Conservation (phyloP, 2,113 vertebrate genomes). For the Nyctereutes procyonoides region DNA sequence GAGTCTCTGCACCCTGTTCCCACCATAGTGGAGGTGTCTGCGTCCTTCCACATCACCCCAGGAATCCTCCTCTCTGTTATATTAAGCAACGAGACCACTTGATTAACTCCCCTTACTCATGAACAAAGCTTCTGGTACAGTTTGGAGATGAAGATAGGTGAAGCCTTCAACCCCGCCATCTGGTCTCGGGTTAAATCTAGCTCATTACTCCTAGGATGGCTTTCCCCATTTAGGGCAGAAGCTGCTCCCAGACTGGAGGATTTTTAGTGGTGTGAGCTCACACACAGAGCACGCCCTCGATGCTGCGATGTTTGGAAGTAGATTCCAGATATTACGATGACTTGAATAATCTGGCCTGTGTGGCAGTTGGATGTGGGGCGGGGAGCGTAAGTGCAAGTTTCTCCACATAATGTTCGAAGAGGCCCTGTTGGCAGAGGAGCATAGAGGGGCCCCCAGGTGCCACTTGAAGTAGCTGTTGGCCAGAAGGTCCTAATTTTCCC, state of each 20-base stretch:
- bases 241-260: background rate
- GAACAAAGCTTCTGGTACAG: slow-evolving; percentile 35
- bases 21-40: background rate
- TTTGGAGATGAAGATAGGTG: slow-evolving; percentile 9
- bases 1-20: background rate
- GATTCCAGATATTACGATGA: background rate
- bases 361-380: too few species aligned
- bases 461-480: background rate
- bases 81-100: slow-evolving; percentile 1
- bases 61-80: background rate
- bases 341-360: background rate
- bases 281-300: too few species aligned
- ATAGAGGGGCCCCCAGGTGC: background rate
- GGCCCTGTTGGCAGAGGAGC: background rate
- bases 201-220: background rate
- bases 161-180: slow-evolving; percentile 33
- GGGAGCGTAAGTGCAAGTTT: too few species aligned
- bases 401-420: background rate
- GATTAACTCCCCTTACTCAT: slow-evolving; percentile 25
- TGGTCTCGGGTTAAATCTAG: slow-evolving; percentile 43
- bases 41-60: background rate
- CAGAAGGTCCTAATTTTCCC: background rate
- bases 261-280: background rate
- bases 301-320: background rate
- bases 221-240: background rate